These are phyloP conservation scores for Cherax quadricarinatus DNA, from an alignment of 1,140 invertebrate species.

Conservation along the genomic window DNA sequence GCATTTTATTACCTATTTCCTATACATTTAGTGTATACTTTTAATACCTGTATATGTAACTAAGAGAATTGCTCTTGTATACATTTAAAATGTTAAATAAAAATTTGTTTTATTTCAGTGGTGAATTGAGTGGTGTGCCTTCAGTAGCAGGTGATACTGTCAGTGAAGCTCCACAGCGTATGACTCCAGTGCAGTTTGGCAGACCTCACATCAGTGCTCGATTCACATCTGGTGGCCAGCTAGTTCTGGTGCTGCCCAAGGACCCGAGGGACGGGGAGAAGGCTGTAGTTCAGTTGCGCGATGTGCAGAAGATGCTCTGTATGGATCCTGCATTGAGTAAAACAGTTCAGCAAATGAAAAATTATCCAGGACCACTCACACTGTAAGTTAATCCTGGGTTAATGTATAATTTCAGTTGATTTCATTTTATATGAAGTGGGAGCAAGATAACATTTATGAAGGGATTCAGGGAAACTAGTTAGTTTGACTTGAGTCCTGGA, in stretches of 20 bases:
- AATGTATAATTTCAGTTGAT: not conserved
- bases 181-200: slow-evolving; percentile 88
- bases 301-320: slow-evolving; percentile 80
- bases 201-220: slow-evolving; percentile 84
- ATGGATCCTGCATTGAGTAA: slow-evolving; percentile 79
- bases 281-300: slow-evolving; percentile 84
- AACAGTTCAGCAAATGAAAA: slow-evolving; percentile 82
- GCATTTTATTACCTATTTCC: too few species aligned
- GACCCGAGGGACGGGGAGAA: slow-evolving; percentile 86
- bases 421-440: too few species aligned
- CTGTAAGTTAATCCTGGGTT: slow-evolving; percentile 78
- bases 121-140: slow-evolving; percentile 73
- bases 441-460: too few species aligned
- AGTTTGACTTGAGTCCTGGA: too few species aligned
- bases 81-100: slow-evolving; percentile 67
- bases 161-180: slow-evolving; percentile 81
- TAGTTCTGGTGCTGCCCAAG: slow-evolving; percentile 84
- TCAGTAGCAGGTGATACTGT: slow-evolving; percentile 79
- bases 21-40: too few species aligned
- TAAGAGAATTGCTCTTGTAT: too few species aligned
- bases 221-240: slow-evolving; percentile 83
- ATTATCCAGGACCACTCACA: slow-evolving; percentile 87
- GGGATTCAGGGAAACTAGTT: too few species aligned
- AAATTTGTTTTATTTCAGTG: slow-evolving; percentile 76
- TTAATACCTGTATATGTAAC: too few species aligned